Evolutionary conservation across 2,797 vertebrate genomes (phyloP).

Genomic region (Pipistrellus kuhlii): DNA sequence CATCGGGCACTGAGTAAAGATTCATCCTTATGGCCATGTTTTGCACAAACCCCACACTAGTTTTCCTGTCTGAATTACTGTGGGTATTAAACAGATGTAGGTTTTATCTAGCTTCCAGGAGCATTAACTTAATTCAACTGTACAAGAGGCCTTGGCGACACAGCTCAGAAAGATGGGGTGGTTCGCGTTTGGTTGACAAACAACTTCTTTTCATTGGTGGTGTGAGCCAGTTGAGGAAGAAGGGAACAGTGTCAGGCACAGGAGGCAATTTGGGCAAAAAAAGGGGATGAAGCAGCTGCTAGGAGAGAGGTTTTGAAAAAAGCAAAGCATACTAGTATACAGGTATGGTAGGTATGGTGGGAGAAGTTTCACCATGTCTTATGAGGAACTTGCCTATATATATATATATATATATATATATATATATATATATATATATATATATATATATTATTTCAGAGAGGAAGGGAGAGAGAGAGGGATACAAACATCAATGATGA

Average conservation of each 20-base stretch:
- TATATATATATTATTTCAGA: no score
- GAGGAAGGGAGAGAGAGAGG: no score
- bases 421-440: no score
- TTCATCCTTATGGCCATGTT: neutral
- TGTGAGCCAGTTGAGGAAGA: fast-evolving
- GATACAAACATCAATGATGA: no score
- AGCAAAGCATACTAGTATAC: neutral
- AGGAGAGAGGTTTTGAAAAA: neutral
- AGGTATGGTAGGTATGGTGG: neutral
- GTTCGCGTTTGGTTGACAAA: neutral
- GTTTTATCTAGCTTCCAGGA: neutral
- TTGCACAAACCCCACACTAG: neutral
- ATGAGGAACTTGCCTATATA: neutral
- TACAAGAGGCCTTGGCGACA: neutral
- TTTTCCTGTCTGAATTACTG: neutral
- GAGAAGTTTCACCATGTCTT: neutral
- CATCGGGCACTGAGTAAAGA: neutral
- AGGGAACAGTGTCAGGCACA: neutral
- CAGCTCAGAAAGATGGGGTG: neutral
- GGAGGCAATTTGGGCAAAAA: neutral
- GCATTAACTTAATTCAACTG: neutral
- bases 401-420: no score
- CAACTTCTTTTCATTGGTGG: neutral
- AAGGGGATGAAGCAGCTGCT: neutral
- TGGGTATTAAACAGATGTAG: neutral